phyloP scores from a whole-genome alignment of 2,888 invertebrate species.

The Polia nebulosa region DNA sequence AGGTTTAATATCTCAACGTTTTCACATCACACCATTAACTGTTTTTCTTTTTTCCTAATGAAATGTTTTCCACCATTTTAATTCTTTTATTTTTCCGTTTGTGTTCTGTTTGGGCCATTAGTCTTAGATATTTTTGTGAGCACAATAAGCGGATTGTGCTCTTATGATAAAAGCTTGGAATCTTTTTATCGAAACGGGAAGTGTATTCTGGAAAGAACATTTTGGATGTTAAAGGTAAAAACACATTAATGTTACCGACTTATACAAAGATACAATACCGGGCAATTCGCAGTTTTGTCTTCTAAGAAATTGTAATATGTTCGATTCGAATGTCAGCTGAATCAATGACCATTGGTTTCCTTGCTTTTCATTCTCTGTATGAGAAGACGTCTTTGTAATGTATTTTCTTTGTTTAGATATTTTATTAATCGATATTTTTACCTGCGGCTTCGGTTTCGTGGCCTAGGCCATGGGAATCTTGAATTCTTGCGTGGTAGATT shows the following conservation, averaged over 20 bases:
- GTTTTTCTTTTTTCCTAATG: slow-evolving; percentile 76
- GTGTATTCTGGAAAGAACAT: neutral
- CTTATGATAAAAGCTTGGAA: slow-evolving; percentile 39
- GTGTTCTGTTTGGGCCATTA: slow-evolving; percentile 63
- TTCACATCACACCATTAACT: slow-evolving; percentile 77
- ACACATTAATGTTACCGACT: neutral
- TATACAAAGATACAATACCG: neutral
- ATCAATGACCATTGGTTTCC: neutral
- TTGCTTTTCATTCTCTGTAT: neutral
- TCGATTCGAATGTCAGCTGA: no score
- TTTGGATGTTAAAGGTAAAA: slow-evolving; percentile 17
- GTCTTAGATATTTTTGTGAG: slow-evolving; percentile 51
- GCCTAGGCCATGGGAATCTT: no score
- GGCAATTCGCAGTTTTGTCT: neutral
- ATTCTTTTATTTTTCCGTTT: slow-evolving; percentile 70
- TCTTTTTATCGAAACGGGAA: slow-evolving; percentile 40
- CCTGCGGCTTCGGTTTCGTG: no score
- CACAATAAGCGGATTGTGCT: slow-evolving; percentile 56
- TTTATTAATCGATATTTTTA: neutral
- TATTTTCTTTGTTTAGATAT: no score
- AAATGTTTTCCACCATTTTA: slow-evolving; percentile 74
- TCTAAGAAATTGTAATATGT: neutral
- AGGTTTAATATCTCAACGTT: slow-evolving; percentile 63
- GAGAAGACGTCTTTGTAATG: neutral
- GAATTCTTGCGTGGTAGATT: no score